These are phyloP conservation scores for Pyrocoelia pectoralis DNA, from an alignment of 2,888 invertebrate genomes.

Conservation along the genomic window DNA sequence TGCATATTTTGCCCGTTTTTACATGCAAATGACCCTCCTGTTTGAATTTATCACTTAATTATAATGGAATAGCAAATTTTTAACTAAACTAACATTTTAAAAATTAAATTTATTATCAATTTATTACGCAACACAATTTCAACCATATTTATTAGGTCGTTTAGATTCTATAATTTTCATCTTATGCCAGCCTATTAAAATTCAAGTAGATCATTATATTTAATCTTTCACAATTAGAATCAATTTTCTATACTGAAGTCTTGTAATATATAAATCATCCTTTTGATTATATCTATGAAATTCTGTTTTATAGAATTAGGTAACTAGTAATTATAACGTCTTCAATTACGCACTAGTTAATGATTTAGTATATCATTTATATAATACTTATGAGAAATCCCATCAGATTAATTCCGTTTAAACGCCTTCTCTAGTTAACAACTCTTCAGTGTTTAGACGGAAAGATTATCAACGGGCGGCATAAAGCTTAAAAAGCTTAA, in stretches of 20 bases:
- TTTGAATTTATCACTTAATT: neutral
- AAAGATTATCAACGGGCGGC: constrained; percentile 15
- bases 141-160: constrained; percentile 21
- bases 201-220: constrained; percentile 40
- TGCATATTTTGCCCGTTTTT: no score
- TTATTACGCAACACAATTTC: constrained; percentile 17
- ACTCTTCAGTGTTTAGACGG: neutral
- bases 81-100: neutral
- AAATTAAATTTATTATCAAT: constrained; percentile 8
- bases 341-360: constrained; percentile 32
- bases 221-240: constrained; percentile 44
- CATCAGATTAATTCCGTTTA: neutral
- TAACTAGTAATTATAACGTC: constrained; percentile 34
- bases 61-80: neutral
- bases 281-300: constrained; percentile 23
- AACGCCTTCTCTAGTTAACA: neutral
- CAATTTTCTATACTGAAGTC: constrained; percentile 42
- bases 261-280: constrained; percentile 41
- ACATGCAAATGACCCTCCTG: no score
- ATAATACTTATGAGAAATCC: neutral
- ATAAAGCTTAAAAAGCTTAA: constrained; percentile 9
- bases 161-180: constrained; percentile 39
- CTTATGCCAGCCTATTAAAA: constrained; percentile 32
- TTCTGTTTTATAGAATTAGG: constrained; percentile 10
- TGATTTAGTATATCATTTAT: constrained; percentile 23